Evolutionary conservation across 2,113 vertebrate species (phyloP).

Genomic region (Coptodon bakossiorum): DNA sequence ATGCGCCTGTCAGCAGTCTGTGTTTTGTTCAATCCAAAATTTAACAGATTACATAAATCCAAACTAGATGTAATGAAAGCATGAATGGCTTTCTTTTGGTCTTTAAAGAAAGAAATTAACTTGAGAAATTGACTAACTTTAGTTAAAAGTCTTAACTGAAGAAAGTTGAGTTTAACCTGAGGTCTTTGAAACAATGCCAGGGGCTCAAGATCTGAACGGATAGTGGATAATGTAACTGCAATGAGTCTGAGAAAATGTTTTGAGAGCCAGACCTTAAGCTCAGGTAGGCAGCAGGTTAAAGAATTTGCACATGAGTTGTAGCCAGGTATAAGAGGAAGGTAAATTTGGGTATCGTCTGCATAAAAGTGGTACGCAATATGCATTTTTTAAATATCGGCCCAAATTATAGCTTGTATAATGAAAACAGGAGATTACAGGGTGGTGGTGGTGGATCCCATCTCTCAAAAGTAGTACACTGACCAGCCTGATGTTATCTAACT

Average conservation of each 20-base stretch:
- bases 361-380: not conserved
- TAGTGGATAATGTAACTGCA: not conserved
- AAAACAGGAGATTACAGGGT: not conserved
- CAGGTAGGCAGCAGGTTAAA: not conserved
- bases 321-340: not conserved
- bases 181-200: not conserved
- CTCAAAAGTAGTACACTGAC: not conserved
- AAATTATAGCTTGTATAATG: not conserved
- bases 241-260: not conserved
- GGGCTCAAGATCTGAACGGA: not conserved
- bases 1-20: too few relatives aligned
- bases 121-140: not conserved
- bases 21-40: too few relatives aligned
- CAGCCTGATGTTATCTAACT: not conserved
- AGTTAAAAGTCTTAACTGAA: not conserved
- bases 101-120: not conserved
- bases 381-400: not conserved
- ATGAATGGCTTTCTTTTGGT: not conserved
- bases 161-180: not conserved
- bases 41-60: not conserved
- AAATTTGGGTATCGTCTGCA: not conserved
- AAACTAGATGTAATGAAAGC: not conserved
- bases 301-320: not conserved
- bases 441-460: not conserved
- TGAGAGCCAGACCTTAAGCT: not conserved